Conservation (phyloP, 2,797 vertebrate genomes). For the Pangasius djambal region DNA sequence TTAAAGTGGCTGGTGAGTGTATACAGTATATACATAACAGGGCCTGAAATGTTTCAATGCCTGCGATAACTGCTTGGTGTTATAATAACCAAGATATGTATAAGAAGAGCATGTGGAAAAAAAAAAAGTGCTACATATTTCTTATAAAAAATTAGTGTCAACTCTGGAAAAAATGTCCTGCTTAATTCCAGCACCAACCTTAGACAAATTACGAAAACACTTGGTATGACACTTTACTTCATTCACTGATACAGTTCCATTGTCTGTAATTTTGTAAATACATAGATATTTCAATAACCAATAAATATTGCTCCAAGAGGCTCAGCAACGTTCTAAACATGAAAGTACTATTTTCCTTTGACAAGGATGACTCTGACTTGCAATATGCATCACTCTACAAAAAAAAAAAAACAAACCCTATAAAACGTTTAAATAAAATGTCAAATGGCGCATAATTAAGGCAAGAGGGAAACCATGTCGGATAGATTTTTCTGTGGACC, state of each 20-base stretch:
- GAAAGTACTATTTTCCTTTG: conserved; percentile 30
- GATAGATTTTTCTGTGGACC: conserved; percentile 17
- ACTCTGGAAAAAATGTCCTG: conserved; percentile 1
- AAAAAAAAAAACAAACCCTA: background rate
- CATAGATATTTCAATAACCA: conserved; percentile 28
- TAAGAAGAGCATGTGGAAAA: background rate
- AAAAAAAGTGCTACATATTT: conserved; percentile 16
- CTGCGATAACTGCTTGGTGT: background rate
- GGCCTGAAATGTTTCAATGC: background rate
- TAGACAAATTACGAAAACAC: conserved; percentile 30
- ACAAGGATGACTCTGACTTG: conserved; percentile 32
- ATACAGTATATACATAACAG: background rate
- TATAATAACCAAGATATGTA: background rate
- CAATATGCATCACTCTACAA: conserved; percentile 23
- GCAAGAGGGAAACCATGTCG: conserved; percentile 26
- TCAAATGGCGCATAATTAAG: conserved; percentile 30
- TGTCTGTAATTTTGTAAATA: conserved; percentile 23
- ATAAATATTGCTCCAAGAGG: conserved; percentile 38
- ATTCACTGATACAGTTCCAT: conserved; percentile 34
- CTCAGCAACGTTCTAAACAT: conserved; percentile 21
- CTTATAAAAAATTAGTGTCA: background rate
- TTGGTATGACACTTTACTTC: conserved; percentile 33
- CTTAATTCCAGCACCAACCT: conserved; percentile 26
- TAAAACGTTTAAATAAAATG: conserved; percentile 21
- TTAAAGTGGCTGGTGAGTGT: conserved; percentile 13